Conservation (phyloP, 2,113 vertebrate genomes). For the Corythaixoides concolor region DNA sequence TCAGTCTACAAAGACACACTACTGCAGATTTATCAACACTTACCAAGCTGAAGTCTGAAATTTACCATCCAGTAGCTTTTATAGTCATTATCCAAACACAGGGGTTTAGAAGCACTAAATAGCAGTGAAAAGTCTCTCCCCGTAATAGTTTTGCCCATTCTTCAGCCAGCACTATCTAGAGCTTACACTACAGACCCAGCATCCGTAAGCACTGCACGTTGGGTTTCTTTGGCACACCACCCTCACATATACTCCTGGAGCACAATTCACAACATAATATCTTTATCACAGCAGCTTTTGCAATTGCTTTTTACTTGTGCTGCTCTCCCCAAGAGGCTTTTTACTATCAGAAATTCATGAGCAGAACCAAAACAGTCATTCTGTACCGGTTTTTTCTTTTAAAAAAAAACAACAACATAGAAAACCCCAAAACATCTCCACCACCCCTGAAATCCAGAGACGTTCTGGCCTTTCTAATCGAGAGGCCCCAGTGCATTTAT, state of each 20-base stretch:
- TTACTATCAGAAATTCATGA: neutral
- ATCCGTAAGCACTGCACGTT: neutral
- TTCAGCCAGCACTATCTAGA: neutral
- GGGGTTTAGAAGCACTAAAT: neutral
- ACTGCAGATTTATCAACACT: neutral
- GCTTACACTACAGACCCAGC: neutral
- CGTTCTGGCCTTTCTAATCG: too few species aligned
- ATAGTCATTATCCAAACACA: neutral
- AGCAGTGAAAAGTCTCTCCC: neutral
- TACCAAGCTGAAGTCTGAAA: neutral
- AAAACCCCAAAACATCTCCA: too few species aligned
- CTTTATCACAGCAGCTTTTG: neutral
- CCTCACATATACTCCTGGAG: neutral
- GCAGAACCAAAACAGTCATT: neutral
- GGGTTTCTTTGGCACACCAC: neutral
- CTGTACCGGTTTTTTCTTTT: too few species aligned
- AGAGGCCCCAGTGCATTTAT: neutral
- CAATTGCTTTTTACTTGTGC: neutral
- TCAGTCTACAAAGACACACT: neutral
- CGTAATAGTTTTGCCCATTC: accelerated
- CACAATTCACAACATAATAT: neutral
- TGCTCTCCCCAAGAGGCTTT: neutral
- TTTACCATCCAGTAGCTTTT: neutral
- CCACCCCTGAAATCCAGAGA: too few species aligned
- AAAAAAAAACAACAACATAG: neutral